Conservation (phyloP, 2,888 invertebrate genomes). For the Ptychoptera albimana region DNA sequence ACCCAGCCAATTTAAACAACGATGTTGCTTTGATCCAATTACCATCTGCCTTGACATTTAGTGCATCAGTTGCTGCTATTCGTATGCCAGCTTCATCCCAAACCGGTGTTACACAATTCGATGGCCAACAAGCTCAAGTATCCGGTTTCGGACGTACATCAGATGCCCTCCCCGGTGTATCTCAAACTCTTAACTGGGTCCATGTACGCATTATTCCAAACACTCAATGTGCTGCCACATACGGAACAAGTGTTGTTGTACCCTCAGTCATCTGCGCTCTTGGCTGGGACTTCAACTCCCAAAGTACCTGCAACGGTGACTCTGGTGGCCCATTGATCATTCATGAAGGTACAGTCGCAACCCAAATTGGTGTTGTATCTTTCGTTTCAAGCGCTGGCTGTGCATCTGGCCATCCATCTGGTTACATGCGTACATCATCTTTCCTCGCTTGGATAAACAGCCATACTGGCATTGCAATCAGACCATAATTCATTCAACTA, state of each 20-base stretch:
- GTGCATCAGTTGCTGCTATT: background rate
- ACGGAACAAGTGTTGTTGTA: constrained; percentile 9
- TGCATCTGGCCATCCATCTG: constrained; percentile 10
- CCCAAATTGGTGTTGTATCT: constrained; percentile 12
- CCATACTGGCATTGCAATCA: constrained; percentile 9
- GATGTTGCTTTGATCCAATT: constrained; percentile 2
- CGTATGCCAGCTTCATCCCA: background rate
- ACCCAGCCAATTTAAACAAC: background rate
- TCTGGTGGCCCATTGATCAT: constrained; percentile 11
- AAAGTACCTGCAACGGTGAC: constrained; percentile 12
- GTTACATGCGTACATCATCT: constrained; percentile 10
- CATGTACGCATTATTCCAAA: constrained; percentile 9
- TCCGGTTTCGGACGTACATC: constrained; percentile 1
- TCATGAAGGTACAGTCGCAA: constrained; percentile 4
- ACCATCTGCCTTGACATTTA: background rate
- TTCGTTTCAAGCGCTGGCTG: constrained; percentile 12
- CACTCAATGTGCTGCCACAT: constrained; percentile 8
- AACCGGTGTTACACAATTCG: background rate
- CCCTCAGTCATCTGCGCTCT: constrained; percentile 10
- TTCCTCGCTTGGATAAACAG: constrained; percentile 11
- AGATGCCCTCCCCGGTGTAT: background rate
- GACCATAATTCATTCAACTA: too few relatives aligned
- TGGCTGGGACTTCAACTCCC: constrained; percentile 6
- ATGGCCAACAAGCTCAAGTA: background rate
- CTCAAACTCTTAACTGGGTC: background rate